A percentile compares a stretch with the other conserved stretches of the same genome.
phyloP scores from a whole-genome alignment of 2,113 vertebrate genomes.

The Aviceda subcristata region DNA sequence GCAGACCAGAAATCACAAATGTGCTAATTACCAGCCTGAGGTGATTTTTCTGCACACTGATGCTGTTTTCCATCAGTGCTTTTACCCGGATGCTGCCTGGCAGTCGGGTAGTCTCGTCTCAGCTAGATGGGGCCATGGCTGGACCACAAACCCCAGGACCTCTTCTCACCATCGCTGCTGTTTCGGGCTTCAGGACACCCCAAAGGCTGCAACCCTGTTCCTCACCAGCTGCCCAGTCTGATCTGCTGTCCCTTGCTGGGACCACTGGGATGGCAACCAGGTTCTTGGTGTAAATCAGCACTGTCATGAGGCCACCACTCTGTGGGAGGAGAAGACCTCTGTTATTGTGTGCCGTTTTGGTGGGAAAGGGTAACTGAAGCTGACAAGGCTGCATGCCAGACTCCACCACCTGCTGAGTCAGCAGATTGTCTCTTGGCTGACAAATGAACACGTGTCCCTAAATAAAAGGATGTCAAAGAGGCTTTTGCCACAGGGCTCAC shows the following conservation, averaged over 20 bases:
- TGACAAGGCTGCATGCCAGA: background rate
- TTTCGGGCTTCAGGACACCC: background rate
- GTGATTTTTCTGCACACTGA: background rate
- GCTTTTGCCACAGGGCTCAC: accelerated
- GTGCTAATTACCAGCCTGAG: background rate
- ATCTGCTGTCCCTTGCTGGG: background rate
- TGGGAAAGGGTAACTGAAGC: background rate
- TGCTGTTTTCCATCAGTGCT: background rate
- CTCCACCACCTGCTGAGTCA: background rate
- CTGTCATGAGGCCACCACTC: background rate
- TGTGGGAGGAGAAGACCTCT: background rate
- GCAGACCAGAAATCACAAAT: background rate
- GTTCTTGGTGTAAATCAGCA: background rate
- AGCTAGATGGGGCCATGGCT: background rate
- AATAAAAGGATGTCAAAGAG: background rate
- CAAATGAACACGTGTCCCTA: accelerated
- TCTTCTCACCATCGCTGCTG: background rate
- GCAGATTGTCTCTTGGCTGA: background rate
- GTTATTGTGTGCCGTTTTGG: accelerated
- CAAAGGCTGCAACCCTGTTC: background rate
- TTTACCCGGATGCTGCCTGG: background rate
- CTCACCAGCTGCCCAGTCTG: background rate
- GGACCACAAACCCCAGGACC: background rate
- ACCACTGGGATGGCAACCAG: background rate
- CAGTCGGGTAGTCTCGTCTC: accelerated